These are phyloP conservation scores for Cinclus mexicanus DNA, from an alignment of 2,113 vertebrate genomes.

Conservation along the genomic window DNA sequence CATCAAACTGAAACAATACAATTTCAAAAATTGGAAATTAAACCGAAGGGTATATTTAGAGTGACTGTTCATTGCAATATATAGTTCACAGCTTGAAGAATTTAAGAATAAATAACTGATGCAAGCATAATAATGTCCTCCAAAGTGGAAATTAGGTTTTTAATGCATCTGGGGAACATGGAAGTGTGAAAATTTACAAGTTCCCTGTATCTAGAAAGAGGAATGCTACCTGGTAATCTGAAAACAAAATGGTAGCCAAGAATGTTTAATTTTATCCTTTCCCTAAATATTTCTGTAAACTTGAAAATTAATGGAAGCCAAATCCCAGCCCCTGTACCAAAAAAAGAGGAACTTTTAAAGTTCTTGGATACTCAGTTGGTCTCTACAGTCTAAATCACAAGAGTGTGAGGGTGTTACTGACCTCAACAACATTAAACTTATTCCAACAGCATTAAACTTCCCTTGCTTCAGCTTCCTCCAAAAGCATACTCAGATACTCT, in stretches of 20 bases:
- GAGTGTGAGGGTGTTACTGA: neutral
- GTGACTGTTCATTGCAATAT: neutral
- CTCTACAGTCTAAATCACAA: neutral
- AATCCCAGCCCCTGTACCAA: neutral
- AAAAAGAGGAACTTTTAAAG: neutral
- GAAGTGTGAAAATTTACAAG: neutral
- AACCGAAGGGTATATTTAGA: neutral
- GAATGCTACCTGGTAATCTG: neutral
- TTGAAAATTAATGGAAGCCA: neutral
- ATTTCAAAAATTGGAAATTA: neutral
- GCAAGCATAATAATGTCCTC: neutral
- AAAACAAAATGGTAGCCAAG: neutral
- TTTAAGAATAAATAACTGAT: neutral
- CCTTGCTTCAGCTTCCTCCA: neutral
- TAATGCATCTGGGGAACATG: neutral
- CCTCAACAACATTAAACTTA: neutral
- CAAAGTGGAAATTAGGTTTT: neutral
- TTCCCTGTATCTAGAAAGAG: neutral
- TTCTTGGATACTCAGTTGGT: neutral
- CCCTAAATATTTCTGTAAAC: neutral
- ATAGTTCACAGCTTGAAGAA: neutral
- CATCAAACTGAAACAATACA: neutral
- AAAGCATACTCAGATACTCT: neutral
- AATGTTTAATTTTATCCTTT: neutral
- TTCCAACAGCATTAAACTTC: neutral